Evolutionary conservation across 2,797 vertebrate genomes (phyloP).

Genomic region (Euthynnus affinis): DNA sequence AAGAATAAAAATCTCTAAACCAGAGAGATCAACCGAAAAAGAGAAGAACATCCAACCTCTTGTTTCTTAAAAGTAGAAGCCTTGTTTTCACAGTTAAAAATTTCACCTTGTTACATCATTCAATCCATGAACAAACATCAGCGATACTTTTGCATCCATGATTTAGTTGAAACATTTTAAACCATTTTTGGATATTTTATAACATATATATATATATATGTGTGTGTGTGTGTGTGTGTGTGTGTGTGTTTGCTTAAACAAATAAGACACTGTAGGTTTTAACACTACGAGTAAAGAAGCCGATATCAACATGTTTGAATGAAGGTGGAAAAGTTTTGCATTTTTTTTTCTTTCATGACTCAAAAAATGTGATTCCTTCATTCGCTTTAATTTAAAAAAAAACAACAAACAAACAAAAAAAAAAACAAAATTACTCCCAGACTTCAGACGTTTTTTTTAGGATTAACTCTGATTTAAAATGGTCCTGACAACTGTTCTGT

Average conservation of each 20-base stretch:
- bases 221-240: neutral
- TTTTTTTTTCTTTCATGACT: slow-evolving; percentile 24
- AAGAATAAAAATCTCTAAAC: slow-evolving; percentile 70
- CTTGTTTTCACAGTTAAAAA: slow-evolving; percentile 80
- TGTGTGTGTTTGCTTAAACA: neutral
- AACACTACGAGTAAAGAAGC: neutral
- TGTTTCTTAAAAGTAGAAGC: slow-evolving; percentile 53
- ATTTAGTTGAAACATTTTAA: slow-evolving; percentile 12
- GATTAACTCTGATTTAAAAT: slow-evolving; percentile 47
- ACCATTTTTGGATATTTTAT: slow-evolving; percentile 14
- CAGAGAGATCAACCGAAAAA: slow-evolving; percentile 62
- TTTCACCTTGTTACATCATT: slow-evolving; percentile 41
- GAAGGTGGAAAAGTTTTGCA: slow-evolving; percentile 15
- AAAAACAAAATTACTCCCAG: slow-evolving; percentile 26
- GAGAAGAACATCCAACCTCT: slow-evolving; percentile 53
- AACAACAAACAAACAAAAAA: no score
- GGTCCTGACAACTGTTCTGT: slow-evolving; percentile 45
- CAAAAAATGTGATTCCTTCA: slow-evolving; percentile 58
- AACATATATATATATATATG: no score
- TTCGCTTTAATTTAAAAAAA: slow-evolving; percentile 42
- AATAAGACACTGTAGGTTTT: neutral
- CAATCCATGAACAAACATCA: slow-evolving; percentile 28
- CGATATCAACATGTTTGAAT: slow-evolving; percentile 16
- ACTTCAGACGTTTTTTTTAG: slow-evolving; percentile 25
- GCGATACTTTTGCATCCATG: slow-evolving; percentile 10